Conservation (phyloP, 2,888 invertebrate genomes). For the Flabesymbios commensalis region DNA sequence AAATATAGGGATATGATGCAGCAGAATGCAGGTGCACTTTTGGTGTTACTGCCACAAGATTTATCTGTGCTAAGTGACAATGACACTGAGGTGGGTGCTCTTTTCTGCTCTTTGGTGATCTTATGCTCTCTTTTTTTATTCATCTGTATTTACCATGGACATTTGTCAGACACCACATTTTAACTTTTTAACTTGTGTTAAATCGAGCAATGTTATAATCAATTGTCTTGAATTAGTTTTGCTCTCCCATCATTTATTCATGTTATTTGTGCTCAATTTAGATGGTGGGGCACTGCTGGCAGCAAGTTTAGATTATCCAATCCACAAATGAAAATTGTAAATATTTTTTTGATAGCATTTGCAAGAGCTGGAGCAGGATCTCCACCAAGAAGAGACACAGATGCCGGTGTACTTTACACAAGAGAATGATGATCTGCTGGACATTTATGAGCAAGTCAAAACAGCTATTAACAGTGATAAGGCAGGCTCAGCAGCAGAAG, state of each 20-base stretch:
- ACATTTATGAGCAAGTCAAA: slow-evolving; percentile 77
- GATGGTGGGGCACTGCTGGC: too few relatives aligned
- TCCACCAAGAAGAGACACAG: slow-evolving; percentile 77
- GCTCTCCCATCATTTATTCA: too few relatives aligned
- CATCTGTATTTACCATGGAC: too few relatives aligned
- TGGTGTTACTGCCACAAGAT: slow-evolving; percentile 81
- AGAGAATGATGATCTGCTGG: slow-evolving; percentile 75
- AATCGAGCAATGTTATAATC: too few relatives aligned
- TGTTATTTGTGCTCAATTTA: too few relatives aligned
- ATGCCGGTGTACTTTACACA: slow-evolving; percentile 87
- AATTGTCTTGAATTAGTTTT: too few relatives aligned
- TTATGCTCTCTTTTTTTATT: too few relatives aligned
- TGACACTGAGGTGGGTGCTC: slow-evolving; percentile 51
- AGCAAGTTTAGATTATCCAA: too few relatives aligned
- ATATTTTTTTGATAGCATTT: slow-evolving; percentile 46
- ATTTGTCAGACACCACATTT: too few relatives aligned
- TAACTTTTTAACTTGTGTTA: too few relatives aligned
- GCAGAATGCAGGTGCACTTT: slow-evolving; percentile 76
- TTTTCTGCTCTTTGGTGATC: too few relatives aligned
- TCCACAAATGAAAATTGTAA: too few relatives aligned
- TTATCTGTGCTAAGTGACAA: slow-evolving; percentile 70
- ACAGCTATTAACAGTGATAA: slow-evolving; percentile 72
- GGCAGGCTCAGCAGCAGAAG: slow-evolving; percentile 77
- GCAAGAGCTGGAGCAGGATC: slow-evolving; percentile 74
- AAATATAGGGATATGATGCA: slow-evolving; percentile 63